Percentiles rank a stretch among this genome's conserved stretches.
Evolutionary conservation across 2,888 invertebrate genomes (phyloP).

Genomic region (Flexamia atlantica): DNA sequence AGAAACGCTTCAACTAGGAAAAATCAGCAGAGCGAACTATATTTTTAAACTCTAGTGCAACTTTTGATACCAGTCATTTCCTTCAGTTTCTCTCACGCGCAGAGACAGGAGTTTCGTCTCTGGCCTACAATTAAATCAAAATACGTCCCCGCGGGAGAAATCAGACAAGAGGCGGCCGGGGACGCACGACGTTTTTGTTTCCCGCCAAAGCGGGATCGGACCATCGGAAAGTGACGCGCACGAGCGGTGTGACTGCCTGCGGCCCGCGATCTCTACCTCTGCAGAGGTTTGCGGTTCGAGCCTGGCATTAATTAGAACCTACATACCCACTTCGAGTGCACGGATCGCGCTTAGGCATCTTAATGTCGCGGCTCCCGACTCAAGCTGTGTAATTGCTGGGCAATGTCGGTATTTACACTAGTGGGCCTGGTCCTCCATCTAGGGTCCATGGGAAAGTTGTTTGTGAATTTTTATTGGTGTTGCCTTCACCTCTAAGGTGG

Average conservation of each 20-base stretch:
- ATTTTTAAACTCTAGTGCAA: background rate
- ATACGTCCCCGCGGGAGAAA: constrained; percentile 13
- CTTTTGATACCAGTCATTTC: background rate
- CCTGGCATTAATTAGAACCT: constrained; percentile 13
- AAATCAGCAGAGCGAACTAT: background rate
- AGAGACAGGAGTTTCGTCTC: background rate
- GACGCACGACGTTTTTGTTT: constrained; percentile 28
- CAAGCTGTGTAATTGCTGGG: constrained; percentile 7
- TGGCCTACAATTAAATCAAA: constrained; percentile 25
- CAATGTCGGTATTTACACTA: background rate
- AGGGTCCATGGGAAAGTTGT: no score
- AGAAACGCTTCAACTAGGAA: no score
- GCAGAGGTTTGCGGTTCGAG: background rate
- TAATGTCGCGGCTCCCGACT: background rate
- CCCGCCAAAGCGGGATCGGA: background rate
- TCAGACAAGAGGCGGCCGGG: background rate
- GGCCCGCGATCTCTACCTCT: background rate
- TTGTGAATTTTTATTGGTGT: no score
- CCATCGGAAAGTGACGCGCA: constrained; percentile 8
- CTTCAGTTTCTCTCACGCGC: background rate
- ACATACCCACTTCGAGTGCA: constrained; percentile 13
- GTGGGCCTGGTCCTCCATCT: background rate
- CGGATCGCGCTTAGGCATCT: background rate
- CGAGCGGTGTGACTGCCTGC: background rate
- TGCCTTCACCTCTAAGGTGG: no score